Percentiles rank a stretch among this genome's conserved stretches.
These are phyloP conservation scores for Drosophila saltans DNA, from an alignment of 1,140 invertebrate genomes.

Conservation along the genomic window DNA sequence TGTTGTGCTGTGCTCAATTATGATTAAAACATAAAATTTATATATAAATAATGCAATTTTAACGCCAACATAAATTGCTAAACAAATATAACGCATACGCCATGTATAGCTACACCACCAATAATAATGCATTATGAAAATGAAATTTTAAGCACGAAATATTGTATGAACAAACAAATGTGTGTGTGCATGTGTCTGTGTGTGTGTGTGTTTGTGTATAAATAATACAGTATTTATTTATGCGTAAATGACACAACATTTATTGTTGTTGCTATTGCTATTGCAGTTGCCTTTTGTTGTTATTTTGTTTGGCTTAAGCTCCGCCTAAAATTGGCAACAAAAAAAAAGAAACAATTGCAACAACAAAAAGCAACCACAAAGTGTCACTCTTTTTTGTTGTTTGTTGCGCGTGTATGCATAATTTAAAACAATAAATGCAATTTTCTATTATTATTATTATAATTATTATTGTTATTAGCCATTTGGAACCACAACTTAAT, in stretches of 20 bases:
- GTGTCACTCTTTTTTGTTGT: conserved; percentile 27
- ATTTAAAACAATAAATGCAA: conserved; percentile 61
- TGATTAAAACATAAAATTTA: conserved; percentile 43
- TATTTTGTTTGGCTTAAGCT: conserved; percentile 8
- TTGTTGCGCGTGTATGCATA: conserved; percentile 44
- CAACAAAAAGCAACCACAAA: conserved; percentile 29
- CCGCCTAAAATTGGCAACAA: conserved; percentile 4
- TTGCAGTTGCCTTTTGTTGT: neutral
- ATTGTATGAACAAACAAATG: neutral
- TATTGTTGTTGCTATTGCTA: neutral
- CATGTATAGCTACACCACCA: conserved; percentile 12
- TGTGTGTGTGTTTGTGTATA: neutral
- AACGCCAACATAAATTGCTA: conserved; percentile 39
- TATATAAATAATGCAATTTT: conserved; percentile 54
- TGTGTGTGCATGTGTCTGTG: neutral
- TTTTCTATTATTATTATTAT: conserved; percentile 54
- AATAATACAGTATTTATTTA: conserved; percentile 11
- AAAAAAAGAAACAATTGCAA: conserved; percentile 9
- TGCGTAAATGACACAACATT: conserved; percentile 5
- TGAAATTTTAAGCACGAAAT: conserved; percentile 32
- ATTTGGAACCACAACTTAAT: conserved; percentile 66
- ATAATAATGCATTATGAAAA: conserved; percentile 31
- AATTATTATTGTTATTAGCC: conserved; percentile 21
- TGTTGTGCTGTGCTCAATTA: conserved; percentile 45
- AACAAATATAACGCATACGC: conserved; percentile 53